Percentiles rank a stretch among this genome's conserved stretches.
Evolutionary conservation across 2,888 invertebrate genomes (phyloP).

Genomic region (Meteorus cinctellus): DNA sequence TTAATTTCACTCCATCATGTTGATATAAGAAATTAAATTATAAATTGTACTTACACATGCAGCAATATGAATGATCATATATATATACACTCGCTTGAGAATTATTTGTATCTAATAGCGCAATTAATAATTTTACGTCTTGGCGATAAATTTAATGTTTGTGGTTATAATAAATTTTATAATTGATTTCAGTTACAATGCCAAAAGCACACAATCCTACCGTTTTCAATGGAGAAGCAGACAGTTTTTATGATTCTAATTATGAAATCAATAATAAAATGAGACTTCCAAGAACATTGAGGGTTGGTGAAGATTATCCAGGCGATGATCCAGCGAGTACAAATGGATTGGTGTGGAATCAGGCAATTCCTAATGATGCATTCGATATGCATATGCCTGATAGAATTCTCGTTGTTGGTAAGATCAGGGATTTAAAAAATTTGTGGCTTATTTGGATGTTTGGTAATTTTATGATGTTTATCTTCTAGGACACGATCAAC

Average conservation of each 20-base stretch:
- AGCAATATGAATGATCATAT: background rate
- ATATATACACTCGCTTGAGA: background rate
- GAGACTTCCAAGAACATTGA: slow-evolving; percentile 86
- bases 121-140: background rate
- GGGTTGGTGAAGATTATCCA: slow-evolving; percentile 82
- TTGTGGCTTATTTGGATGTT: background rate
- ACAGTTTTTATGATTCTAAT: slow-evolving; percentile 80
- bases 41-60: background rate
- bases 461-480: slow-evolving; percentile 37
- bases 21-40: background rate
- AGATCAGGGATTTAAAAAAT: background rate
- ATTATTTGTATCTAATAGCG: background rate
- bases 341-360: slow-evolving; percentile 78
- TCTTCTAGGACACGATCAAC: slow-evolving; percentile 76
- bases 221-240: slow-evolving; percentile 78
- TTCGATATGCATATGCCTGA: slow-evolving; percentile 96
- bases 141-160: slow-evolving; percentile 1
- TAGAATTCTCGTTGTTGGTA: slow-evolving; percentile 91
- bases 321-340: slow-evolving; percentile 80
- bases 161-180: slow-evolving; percentile 5
- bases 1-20: background rate
- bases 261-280: slow-evolving; percentile 87
- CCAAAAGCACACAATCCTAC: slow-evolving; percentile 78
- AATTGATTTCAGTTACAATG: slow-evolving; percentile 72
- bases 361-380: slow-evolving; percentile 76